Base-by-base conservation (phyloP, 2,888 invertebrate genomes). In the Habroteleia sp. region DNA sequence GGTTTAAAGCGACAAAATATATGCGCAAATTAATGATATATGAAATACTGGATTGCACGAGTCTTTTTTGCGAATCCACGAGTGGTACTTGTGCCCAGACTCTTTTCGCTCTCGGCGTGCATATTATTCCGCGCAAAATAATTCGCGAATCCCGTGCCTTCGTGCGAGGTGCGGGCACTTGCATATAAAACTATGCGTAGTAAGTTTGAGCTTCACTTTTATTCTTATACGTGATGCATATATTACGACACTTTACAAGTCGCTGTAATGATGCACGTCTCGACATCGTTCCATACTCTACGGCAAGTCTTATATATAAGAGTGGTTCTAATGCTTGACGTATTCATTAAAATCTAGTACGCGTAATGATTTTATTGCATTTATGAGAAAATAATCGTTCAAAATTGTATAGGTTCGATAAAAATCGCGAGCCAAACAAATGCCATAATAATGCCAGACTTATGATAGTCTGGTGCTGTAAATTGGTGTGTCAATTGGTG, bases 191-290 rank as follows among this genome's bases (percentile, higher is more conserved):
- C 33, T 44, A 27, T 27, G 58, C 50, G 50, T 42, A 35, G 29
- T 50, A 69, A 50, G 42, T 42, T 60, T 69, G 50, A 60, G 29
- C 60, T 56, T 37, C 44, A 66, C 54, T 58, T 60, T 69, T 60
- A 60, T 56, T 60, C 58, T 60, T 50, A 35, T 58, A 69, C 42
- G 68, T 58, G 58, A 60, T 60, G 42, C 50, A 69, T 69, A 60
- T 58, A 69, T 60, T 42, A 60, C 50, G 27, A 27, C 58, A 58
- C 50, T 58, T 50, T 41, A 50, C 31, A 50, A 50, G 35, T 35
- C 69, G 23, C 29, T 17, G 33, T 60, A 69, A 69, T 41, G 69
- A 69, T 42, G 50, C 27, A 35, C 44, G 58, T 58, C 56, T 14
- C 39, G 68, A 25, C 42, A 27, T 41, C 20, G 27, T 5, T 4